Evolutionary conservation across 2,888 invertebrate species (phyloP).

Genomic region (Calliopum simillimum): DNA sequence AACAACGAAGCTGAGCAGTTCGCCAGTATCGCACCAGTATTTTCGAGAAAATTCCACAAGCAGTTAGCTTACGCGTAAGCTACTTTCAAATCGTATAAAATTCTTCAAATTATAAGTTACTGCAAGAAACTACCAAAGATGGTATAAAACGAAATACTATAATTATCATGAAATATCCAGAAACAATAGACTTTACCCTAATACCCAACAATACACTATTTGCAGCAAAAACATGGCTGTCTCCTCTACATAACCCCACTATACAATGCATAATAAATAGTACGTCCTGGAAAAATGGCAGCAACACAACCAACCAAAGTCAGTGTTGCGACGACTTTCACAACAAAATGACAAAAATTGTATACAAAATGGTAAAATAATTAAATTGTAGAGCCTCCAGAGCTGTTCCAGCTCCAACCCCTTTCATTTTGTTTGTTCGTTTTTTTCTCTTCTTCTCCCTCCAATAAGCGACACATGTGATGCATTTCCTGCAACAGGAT

Average conservation of each 20-base stretch:
- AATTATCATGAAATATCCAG: too few species aligned
- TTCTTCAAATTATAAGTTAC: too few species aligned
- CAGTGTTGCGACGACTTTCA: background rate
- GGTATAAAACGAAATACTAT: too few species aligned
- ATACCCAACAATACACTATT: too few species aligned
- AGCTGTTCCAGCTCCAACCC: background rate
- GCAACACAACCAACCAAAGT: background rate
- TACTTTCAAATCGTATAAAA: too few species aligned
- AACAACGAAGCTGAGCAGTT: background rate
- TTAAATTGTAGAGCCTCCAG: constrained; percentile 24
- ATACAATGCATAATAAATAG: background rate
- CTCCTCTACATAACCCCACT: too few species aligned
- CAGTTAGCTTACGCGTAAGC: too few species aligned
- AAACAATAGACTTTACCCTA: too few species aligned
- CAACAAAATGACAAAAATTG: constrained; percentile 15
- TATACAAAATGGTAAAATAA: constrained; percentile 28
- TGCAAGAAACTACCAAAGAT: too few species aligned
- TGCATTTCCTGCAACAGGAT: constrained; percentile 32
- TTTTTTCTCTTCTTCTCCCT: background rate
- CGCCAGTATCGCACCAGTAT: too few species aligned
- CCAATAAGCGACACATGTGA: constrained; percentile 8
- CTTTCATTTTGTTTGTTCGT: background rate
- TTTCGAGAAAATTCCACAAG: too few species aligned
- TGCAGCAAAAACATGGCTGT: too few species aligned
- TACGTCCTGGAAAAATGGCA: background rate